Percentiles rank a stretch among this genome's conserved stretches.
Conservation (phyloP, 2,888 invertebrate species). For the Oeneis ivallda region DNA sequence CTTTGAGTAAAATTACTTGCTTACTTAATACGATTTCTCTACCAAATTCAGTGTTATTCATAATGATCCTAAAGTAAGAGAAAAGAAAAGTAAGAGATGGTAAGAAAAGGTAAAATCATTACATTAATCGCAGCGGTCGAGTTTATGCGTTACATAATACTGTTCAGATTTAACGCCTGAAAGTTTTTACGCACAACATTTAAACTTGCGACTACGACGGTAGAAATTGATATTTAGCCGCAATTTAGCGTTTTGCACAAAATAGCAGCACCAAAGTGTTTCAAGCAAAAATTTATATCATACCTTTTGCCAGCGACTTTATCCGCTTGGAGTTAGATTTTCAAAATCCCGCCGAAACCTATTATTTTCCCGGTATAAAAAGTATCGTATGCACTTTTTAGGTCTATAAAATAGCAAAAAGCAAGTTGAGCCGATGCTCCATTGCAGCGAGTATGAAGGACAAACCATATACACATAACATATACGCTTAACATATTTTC, state of each 20-base stretch:
- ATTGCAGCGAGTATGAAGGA: too few species aligned
- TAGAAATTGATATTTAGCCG: background rate
- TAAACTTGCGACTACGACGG: background rate
- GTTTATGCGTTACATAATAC: background rate
- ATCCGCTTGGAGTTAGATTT: background rate
- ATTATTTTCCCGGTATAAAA: background rate
- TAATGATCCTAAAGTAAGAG: too few species aligned
- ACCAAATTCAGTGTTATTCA: too few species aligned
- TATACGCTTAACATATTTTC: too few species aligned
- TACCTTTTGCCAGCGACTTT: background rate
- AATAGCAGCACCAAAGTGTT: too few species aligned
- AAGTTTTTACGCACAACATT: constrained; percentile 7
- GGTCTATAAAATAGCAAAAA: too few species aligned
- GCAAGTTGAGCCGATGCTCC: too few species aligned
- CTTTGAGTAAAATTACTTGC: too few species aligned
- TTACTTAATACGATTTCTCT: too few species aligned
- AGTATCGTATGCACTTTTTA: too few species aligned
- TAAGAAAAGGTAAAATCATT: background rate
- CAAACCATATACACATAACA: too few species aligned
- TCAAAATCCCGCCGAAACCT: background rate
- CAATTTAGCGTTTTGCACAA: background rate
- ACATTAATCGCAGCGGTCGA: constrained; percentile 7
- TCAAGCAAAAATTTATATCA: too few species aligned
- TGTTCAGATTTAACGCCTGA: background rate
- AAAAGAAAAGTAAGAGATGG: background rate